Evolutionary conservation across 2,888 invertebrate genomes (phyloP).

Genomic region (Ectobius pallidus): DNA sequence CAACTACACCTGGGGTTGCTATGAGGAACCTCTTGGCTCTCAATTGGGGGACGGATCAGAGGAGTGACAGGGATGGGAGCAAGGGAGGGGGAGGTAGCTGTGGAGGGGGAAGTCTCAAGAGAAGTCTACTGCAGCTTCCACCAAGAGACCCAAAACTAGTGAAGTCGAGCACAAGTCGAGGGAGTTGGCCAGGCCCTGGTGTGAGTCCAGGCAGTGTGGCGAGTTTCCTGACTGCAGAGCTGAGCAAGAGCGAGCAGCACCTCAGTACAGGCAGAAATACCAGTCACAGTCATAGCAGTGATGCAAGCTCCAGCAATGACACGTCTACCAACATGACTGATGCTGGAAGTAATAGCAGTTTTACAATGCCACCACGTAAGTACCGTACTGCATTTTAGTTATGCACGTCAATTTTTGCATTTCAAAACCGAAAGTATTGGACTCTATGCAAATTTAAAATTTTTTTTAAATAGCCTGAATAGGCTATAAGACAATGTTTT

Average conservation of each 20-base stretch:
- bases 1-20: conserved; percentile 49
- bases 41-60: conserved; percentile 59
- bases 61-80: conserved; percentile 52
- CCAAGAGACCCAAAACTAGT: conserved; percentile 75
- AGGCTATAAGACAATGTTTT: too few species aligned
- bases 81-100: conserved; percentile 53
- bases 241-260: conserved; percentile 81
- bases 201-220: conserved; percentile 49
- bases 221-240: conserved; percentile 66
- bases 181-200: conserved; percentile 86
- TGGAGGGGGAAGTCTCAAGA: conserved; percentile 55
- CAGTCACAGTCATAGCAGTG: conserved; percentile 49
- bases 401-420: too few species aligned
- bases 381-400: too few species aligned
- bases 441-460: too few species aligned
- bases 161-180: conserved; percentile 78
- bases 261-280: conserved; percentile 45
- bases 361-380: conserved; percentile 52
- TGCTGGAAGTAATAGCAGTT: conserved; percentile 51
- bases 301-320: conserved; percentile 48
- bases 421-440: too few species aligned
- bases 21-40: conserved; percentile 54
- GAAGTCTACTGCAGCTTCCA: conserved; percentile 69
- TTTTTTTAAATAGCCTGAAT: too few species aligned
- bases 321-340: conserved; percentile 51